A percentile compares a stretch with the other conserved stretches of the same genome.
Conservation (phyloP, 2,113 vertebrate species). For the Phylloscopus trochilus region DNA sequence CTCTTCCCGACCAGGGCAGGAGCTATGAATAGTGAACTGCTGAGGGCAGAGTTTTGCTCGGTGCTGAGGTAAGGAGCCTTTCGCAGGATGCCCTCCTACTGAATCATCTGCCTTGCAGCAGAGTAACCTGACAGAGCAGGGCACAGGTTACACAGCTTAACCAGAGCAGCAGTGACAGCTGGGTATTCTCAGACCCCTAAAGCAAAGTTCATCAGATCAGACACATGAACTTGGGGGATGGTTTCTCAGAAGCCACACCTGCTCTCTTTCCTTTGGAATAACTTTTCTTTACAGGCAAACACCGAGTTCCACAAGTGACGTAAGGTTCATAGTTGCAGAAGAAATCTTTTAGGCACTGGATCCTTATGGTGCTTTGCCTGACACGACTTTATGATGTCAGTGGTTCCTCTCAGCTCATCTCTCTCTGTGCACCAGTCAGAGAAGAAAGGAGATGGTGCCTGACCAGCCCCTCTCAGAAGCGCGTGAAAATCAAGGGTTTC, state of each 20-base stretch:
- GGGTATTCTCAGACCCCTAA: not conserved
- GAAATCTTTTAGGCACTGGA: not conserved
- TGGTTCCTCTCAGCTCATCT: not conserved
- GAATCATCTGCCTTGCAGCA: not conserved
- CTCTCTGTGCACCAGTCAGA: not conserved
- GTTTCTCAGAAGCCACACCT: not conserved
- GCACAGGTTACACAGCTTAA: not conserved
- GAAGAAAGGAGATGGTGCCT: not conserved
- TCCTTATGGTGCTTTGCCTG: not conserved
- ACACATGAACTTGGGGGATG: rapidly evolving
- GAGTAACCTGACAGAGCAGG: not conserved
- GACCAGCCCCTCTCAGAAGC: not conserved
- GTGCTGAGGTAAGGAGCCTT: not conserved
- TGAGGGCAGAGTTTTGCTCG: not conserved
- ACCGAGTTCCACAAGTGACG: not conserved
- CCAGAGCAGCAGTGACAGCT: not conserved
- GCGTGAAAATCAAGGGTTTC: not conserved
- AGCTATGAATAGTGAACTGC: not conserved
- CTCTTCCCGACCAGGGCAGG: not conserved
- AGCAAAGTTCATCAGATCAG: not conserved
- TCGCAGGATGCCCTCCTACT: not conserved
- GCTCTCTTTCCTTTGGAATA: not conserved
- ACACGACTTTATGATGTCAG: rapidly evolving
- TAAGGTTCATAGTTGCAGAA: not conserved
- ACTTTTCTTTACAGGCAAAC: not conserved